These are phyloP conservation scores for Florisuga fusca DNA, from an alignment of 2,797 vertebrate genomes.

Conservation along the genomic window DNA sequence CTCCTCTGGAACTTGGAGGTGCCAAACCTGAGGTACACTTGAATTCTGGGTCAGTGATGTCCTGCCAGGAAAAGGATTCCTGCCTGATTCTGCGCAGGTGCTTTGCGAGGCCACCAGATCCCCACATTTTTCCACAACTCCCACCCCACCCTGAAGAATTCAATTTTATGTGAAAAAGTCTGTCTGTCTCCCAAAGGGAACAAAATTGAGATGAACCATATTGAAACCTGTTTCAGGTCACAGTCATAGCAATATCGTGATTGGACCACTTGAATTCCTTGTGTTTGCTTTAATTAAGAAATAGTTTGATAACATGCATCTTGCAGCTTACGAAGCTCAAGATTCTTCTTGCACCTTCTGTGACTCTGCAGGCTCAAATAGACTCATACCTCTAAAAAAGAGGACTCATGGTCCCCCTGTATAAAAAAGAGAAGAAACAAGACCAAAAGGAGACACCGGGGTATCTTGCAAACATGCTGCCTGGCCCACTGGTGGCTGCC, in stretches of 20 bases:
- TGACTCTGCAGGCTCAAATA: background rate
- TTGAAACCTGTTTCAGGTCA: background rate
- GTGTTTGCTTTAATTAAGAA: background rate
- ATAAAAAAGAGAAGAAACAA: background rate
- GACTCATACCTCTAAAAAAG: background rate
- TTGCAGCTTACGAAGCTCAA: background rate
- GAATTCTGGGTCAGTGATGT: too few species aligned
- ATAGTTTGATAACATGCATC: background rate
- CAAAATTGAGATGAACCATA: background rate
- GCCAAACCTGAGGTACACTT: rapidly evolving
- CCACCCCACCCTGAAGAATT: background rate
- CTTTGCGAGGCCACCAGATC: background rate
- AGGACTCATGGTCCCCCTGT: rapidly evolving
- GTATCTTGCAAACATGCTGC: background rate
- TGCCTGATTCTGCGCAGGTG: background rate
- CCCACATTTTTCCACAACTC: background rate
- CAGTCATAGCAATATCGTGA: background rate
- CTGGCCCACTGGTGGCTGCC: background rate
- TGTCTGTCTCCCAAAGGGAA: background rate
- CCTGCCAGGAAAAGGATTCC: background rate
- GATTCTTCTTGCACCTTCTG: background rate
- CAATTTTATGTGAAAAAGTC: background rate
- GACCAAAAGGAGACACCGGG: background rate
- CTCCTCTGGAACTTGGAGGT: background rate
- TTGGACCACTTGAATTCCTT: background rate